Evolutionary conservation across 2,113 vertebrate species (phyloP).

Genomic region (Festucalex cinctus): DNA sequence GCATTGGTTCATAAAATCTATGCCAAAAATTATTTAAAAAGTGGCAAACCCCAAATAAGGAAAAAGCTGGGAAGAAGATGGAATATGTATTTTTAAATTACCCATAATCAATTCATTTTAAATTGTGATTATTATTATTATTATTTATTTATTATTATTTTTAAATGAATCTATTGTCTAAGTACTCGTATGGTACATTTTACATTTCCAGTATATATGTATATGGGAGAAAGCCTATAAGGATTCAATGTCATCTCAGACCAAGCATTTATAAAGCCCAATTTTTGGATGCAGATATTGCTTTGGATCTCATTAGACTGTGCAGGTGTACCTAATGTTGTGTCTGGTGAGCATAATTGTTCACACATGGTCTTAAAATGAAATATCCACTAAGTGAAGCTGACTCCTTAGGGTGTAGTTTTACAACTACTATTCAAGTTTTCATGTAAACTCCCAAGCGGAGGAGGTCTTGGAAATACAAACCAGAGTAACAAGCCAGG

Average conservation of each 20-base stretch:
- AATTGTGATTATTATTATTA: too few species aligned
- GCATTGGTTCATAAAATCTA: too few species aligned
- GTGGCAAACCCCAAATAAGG: too few species aligned
- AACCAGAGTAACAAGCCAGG: not conserved
- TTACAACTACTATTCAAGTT: not conserved
- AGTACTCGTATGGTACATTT: too few species aligned
- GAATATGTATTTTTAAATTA: too few species aligned
- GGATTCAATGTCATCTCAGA: not conserved
- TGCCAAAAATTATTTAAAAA: too few species aligned
- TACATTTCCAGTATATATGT: not conserved
- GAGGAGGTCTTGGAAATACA: not conserved
- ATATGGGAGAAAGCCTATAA: not conserved
- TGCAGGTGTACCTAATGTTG: not conserved
- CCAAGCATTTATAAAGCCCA: not conserved
- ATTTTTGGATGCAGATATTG: not conserved
- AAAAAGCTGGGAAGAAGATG: too few species aligned
- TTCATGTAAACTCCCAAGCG: not conserved
- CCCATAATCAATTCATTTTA: too few species aligned
- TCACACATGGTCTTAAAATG: not conserved
- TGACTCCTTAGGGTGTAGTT: not conserved
- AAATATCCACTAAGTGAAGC: slow-evolving; percentile 12
- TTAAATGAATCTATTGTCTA: too few species aligned
- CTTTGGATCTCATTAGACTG: not conserved
- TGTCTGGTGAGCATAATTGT: not conserved
- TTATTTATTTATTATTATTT: too few species aligned